Evolutionary conservation across 1,140 invertebrate species (phyloP), one percentile per base, ranked within the genome.

Genomic region (Archegozetes longisetosus): DNA sequence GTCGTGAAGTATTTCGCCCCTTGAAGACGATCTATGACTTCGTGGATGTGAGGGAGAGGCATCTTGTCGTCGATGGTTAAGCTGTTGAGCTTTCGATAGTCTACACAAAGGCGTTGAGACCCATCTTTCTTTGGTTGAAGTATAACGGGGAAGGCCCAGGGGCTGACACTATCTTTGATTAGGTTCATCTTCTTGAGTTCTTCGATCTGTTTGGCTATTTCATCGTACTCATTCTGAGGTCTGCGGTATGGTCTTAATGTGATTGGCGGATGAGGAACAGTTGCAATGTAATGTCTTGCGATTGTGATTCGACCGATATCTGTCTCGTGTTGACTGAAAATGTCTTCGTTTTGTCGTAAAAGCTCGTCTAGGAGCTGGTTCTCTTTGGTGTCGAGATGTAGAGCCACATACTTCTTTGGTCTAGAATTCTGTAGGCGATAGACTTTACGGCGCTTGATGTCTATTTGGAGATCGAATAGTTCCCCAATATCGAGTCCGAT

Each of bases 41-140:
- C 73, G 9, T 76, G 70, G 24, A 78, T 74, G 3, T 67, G 46
- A 0, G 74, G 77, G 1, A 80, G 59, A 65, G 79, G 77, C 64
- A 72, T 79, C 46, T 62, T 67, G 64, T 79, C 76, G 49, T 67
- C 64, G 0, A 68, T 67, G 0, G 71, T 76, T 0, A 56, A 67
- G 55, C 14, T 3, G 64, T 79, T 79, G n/a, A 80, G 56, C 20
- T 56, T 49, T 24, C 76, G 49, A 64, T 69, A 79, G 64, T 79
- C 75, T 0, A 77, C 61, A 63, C 70, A 75, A 61, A 76, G 61
- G 60, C 72, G 63, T 54, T 49, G 22, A 24, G 3, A 13, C 74
- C 64, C 29, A 14, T 53, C 49, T 23, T 55, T 55, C 23, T 59
- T 53, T 13, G 6, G 9, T 13, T 53, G 62, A 58, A 61, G 62